Conservation (phyloP, 2,797 vertebrate species). For the Myripristis murdjan region DNA sequence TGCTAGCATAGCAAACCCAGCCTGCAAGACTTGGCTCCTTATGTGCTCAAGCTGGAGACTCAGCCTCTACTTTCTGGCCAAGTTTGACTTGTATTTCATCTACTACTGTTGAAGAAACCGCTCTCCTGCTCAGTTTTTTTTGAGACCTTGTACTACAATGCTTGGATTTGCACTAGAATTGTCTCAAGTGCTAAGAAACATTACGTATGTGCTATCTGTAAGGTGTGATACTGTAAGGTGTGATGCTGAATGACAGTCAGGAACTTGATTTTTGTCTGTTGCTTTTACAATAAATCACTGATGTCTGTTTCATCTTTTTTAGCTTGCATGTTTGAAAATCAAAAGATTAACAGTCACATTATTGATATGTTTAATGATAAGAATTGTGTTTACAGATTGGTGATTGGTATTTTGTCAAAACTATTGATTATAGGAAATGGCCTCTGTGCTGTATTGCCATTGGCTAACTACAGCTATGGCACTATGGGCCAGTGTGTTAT, state of each 20-base stretch:
- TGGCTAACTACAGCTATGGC: neutral
- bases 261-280: neutral
- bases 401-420: neutral
- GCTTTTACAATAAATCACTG: neutral
- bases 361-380: slow-evolving; percentile 12
- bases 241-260: neutral
- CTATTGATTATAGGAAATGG: slow-evolving; percentile 1
- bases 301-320: neutral
- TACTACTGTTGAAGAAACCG: slow-evolving; percentile 19
- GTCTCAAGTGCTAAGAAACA: slow-evolving; percentile 34
- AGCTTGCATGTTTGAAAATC: slow-evolving; percentile 18
- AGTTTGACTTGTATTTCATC: slow-evolving; percentile 20
- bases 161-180: slow-evolving; percentile 2
- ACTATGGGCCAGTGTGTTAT: neutral
- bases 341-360: neutral
- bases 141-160: no score
- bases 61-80: slow-evolving; percentile 10
- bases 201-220: slow-evolving; percentile 9
- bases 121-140: neutral
- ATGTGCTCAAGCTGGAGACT: neutral
- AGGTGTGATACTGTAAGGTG: slow-evolving; percentile 30
- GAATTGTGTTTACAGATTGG: neutral
- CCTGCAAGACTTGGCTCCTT: neutral
- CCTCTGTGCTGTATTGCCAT: neutral
- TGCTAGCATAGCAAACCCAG: slow-evolving; percentile 15